A percentile compares a stretch with the other conserved stretches of the same genome.
These are phyloP conservation scores for Ichneumoninae sp. DNA, from an alignment of 2,888 invertebrate genomes.

Conservation along the genomic window DNA sequence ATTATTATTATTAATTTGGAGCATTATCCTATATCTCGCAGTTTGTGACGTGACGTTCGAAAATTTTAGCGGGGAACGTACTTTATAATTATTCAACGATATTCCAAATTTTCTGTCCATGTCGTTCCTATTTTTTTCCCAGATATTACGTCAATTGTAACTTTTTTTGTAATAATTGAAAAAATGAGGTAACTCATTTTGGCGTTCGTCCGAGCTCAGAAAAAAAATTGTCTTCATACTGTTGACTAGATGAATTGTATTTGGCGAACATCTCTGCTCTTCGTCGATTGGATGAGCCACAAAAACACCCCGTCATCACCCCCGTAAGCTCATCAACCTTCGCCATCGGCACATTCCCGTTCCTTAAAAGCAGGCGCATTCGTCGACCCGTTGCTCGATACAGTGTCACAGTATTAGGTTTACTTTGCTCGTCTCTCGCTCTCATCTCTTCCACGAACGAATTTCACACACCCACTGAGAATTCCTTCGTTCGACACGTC, in stretches of 20 bases:
- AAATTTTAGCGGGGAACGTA: no score
- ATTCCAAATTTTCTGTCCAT: no score
- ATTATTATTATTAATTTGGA: no score
- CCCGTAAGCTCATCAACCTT: constrained; percentile 58
- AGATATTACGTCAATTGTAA: no score
- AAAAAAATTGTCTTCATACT: constrained; percentile 9
- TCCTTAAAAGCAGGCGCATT: constrained; percentile 77
- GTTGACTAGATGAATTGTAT: background rate
- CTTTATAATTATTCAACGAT: no score
- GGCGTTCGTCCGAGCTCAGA: background rate
- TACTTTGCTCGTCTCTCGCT: constrained; percentile 65
- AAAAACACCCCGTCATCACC: constrained; percentile 49
- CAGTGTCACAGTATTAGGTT: constrained; percentile 2
- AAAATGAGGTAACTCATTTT: background rate
- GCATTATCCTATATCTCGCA: no score
- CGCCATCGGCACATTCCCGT: constrained; percentile 75
- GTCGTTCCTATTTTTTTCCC: no score
- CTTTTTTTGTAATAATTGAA: background rate
- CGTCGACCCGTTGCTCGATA: constrained; percentile 64
- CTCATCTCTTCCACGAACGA: constrained; percentile 20
- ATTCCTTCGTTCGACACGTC: constrained; percentile 52
- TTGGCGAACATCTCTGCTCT: background rate
- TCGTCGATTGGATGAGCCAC: background rate
- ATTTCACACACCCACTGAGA: constrained; percentile 41
- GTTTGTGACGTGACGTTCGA: no score